phyloP scores from a whole-genome alignment of 2,797 vertebrate species.

The Myotis pilosus region DNA sequence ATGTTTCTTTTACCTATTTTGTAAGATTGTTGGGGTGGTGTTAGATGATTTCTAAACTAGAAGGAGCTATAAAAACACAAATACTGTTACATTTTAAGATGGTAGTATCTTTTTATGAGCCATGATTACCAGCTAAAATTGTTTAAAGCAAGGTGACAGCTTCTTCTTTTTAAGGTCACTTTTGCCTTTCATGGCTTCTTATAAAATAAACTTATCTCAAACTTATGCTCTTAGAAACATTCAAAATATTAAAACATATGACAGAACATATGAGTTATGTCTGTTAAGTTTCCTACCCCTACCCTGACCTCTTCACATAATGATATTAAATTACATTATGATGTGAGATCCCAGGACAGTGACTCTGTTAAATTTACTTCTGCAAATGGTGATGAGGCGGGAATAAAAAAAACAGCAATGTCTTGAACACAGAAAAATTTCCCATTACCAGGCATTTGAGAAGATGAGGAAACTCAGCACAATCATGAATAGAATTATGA shows the following conservation, averaged over 20 bases:
- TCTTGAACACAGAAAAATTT: background rate
- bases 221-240: slow-evolving; percentile 3
- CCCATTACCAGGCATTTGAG: background rate
- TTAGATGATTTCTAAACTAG: slow-evolving; percentile 28
- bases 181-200: slow-evolving; percentile 1
- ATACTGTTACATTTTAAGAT: background rate
- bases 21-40: background rate
- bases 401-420: background rate
- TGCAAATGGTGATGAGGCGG: background rate
- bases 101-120: slow-evolving; percentile 5
- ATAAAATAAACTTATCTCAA: background rate
- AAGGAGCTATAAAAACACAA: background rate
- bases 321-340: background rate
- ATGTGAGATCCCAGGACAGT: slow-evolving; percentile 58
- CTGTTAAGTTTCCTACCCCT: background rate
- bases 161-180: background rate
- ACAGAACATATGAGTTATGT: background rate
- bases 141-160: slow-evolving; percentile 12
- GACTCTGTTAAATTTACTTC: background rate
- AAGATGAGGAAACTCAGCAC: background rate
- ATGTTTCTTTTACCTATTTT: background rate
- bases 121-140: slow-evolving; percentile 27
- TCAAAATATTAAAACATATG: background rate
- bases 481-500: background rate
- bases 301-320: too few relatives aligned